phyloP scores from a whole-genome alignment of 2,113 vertebrate species.

The Macrotus californicus region DNA sequence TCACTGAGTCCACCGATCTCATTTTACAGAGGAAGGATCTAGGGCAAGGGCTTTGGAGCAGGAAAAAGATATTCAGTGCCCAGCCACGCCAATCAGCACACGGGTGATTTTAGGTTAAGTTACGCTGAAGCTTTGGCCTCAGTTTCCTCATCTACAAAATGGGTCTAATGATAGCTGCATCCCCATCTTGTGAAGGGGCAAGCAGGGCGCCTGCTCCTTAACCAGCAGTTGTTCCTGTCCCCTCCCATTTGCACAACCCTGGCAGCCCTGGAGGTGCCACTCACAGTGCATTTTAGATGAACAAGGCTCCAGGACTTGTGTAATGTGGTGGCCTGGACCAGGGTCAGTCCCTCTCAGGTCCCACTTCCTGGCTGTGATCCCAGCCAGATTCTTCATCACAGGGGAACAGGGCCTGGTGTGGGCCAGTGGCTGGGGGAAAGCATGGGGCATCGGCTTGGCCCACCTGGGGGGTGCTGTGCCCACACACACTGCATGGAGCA shows the following conservation, averaged over 20 bases:
- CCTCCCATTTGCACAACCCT: not conserved
- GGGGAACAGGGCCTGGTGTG: not conserved
- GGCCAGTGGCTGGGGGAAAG: not conserved
- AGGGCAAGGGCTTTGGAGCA: not conserved
- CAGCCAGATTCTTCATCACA: not conserved
- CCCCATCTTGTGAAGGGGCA: not conserved
- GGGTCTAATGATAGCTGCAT: not conserved
- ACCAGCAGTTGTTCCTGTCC: not conserved
- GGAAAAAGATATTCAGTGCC: not conserved
- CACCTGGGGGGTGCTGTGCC: not conserved
- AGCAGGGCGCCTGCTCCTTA: not conserved
- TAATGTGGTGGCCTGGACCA: not conserved
- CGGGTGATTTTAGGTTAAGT: not conserved
- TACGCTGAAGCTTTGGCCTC: not conserved
- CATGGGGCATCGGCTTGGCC: not conserved
- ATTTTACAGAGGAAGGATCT: not conserved
- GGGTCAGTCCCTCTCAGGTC: not conserved
- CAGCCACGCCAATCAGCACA: not conserved
- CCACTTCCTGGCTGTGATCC: not conserved
- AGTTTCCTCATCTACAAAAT: not conserved
- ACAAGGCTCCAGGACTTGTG: too few relatives aligned
- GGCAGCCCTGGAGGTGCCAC: fast-evolving
- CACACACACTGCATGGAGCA: not conserved
- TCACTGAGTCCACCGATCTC: not conserved
- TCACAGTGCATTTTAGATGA: not conserved